These are phyloP conservation scores for Trachelus stipa DNA, from an alignment of 2,888 invertebrate genomes.

Conservation along the genomic window DNA sequence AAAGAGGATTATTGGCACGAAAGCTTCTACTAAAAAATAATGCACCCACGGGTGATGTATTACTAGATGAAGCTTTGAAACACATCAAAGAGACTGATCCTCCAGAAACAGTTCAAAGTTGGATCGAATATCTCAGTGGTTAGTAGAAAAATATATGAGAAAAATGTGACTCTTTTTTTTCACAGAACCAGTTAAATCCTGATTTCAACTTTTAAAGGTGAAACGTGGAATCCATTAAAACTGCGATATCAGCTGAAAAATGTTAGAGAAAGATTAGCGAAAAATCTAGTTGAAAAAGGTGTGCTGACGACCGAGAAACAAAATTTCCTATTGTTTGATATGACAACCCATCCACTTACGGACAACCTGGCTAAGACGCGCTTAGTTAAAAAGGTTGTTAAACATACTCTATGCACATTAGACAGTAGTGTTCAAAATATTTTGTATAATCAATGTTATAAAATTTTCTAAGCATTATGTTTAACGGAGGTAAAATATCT, in stretches of 20 bases:
- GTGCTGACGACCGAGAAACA: slow-evolving; percentile 99
- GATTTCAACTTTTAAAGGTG: slow-evolving; percentile 73
- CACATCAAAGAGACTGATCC: slow-evolving; percentile 99
- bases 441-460: too few species aligned
- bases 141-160: slow-evolving; percentile 51
- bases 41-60: slow-evolving; percentile 96
- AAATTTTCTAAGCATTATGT: too few species aligned
- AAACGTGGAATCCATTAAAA: slow-evolving; percentile 99
- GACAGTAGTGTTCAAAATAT: too few species aligned
- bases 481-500: too few species aligned
- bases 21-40: slow-evolving; percentile 87
- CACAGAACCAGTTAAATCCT: not conserved
- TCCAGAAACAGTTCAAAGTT: slow-evolving; percentile 96
- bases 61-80: slow-evolving; percentile 94
- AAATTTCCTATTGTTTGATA: slow-evolving; percentile 99
- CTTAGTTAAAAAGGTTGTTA: slow-evolving; percentile 90
- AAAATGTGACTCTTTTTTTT: not conserved
- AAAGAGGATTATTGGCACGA: slow-evolving; percentile 89
- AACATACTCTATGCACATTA: too few species aligned
- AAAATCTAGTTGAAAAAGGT: slow-evolving; percentile 99
- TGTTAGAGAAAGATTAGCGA: slow-evolving; percentile 97
- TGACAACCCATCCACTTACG: slow-evolving; percentile 99
- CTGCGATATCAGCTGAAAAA: slow-evolving; percentile 98
- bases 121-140: slow-evolving; percentile 99
- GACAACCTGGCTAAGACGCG: slow-evolving; percentile 96